Evolutionary conservation across 2,888 invertebrate species (phyloP), one percentile per base, ranked within the genome.

Genomic region (Heliconius ismenius): DNA sequence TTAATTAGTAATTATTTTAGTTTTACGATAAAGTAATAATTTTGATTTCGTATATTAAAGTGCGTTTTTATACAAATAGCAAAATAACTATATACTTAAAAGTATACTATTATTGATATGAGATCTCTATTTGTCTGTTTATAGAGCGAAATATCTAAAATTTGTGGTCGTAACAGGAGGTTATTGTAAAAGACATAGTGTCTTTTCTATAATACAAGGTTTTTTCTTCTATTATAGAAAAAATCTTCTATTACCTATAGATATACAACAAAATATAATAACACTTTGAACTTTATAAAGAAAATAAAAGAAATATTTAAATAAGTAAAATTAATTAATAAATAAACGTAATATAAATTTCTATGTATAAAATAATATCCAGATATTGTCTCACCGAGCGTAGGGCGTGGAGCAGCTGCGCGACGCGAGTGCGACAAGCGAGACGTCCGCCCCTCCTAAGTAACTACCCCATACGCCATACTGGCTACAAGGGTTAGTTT

Each of bases 381-480:
- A 77, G 74, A 62, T 77, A 79, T 32, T 76, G 75, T 74, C 84
- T 81, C 79, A 83, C 83, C 84, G 68, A 79, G 72, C 74, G 75
- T 72, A 76, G 79, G 83, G 82, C 82, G 84, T 83, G 86, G 83
- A 85, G 87, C 91, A 89, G 88, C 90, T 88, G 91, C 90, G 91
- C 91, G 86, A 88, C 88, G 89, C 85, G 88, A 81, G 76, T 80
- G 79, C 76, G 76, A 82, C 85, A 85, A 85, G 81, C 86, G 87
- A 85, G 86, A 85, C 79, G 85, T 86, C 86, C 86, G 83, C 84
- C 81, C 84, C 78, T 78, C 81, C 77, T 32, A 73, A 36, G 49
- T 63, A 70, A 60, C 75, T 78, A 76, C 80, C 81, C 81, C 75
- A 73, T 60, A 54, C 9, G 7, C 49, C 2, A 49, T 49, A 77